These are phyloP conservation scores for Wiebesia pumilae DNA, from an alignment of 1,140 invertebrate species.

Conservation along the genomic window DNA sequence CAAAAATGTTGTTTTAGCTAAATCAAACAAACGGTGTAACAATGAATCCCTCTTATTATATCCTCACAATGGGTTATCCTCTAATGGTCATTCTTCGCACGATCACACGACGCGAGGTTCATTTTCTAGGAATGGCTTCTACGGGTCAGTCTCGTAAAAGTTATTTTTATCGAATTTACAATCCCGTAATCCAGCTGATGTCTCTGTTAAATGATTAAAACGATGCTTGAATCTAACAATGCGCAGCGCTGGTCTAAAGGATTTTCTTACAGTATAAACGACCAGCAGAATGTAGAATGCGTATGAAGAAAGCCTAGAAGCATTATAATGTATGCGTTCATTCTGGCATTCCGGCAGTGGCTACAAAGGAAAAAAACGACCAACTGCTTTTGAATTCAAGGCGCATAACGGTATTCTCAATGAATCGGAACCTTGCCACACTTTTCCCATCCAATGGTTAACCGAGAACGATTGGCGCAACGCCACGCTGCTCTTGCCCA, in stretches of 20 bases:
- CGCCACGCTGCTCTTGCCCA: neutral
- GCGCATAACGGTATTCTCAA: conserved; percentile 1
- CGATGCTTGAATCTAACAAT: neutral
- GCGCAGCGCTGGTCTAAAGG: neutral
- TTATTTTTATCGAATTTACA: neutral
- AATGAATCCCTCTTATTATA: neutral
- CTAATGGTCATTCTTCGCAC: neutral
- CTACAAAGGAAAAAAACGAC: neutral
- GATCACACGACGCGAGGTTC: neutral
- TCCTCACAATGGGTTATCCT: neutral
- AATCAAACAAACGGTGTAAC: neutral
- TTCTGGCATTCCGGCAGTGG: neutral
- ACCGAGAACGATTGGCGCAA: neutral
- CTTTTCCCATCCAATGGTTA: neutral
- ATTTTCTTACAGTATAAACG: neutral
- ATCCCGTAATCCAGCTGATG: neutral
- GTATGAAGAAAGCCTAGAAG: neutral
- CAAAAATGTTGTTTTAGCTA: neutral
- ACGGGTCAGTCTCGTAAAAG: too few species aligned
- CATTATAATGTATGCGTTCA: neutral
- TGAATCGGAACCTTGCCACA: neutral
- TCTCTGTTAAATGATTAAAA: neutral
- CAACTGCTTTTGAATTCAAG: neutral
- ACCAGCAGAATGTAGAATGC: neutral
- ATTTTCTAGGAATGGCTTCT: neutral